Evolutionary conservation across 2,888 invertebrate species (phyloP).

Genomic region (Augiades crinisus): DNA sequence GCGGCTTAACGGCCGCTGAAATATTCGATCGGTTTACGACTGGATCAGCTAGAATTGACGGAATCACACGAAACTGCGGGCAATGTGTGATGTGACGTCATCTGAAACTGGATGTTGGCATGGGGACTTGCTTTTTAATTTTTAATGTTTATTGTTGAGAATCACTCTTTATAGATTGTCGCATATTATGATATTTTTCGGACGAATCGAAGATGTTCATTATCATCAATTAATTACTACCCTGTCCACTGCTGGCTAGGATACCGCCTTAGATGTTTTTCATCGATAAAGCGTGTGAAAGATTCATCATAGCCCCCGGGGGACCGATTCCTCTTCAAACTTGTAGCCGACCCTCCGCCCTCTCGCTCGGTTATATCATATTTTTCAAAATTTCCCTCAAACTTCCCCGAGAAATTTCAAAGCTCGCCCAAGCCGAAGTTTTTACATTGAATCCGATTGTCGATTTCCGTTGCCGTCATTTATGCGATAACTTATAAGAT

Average conservation of each 20-base stretch:
- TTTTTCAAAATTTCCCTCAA: slow-evolving; percentile 70
- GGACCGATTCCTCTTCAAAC: slow-evolving; percentile 72
- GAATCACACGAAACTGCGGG: neutral
- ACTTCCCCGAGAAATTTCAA: slow-evolving; percentile 52
- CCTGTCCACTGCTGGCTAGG: too few species aligned
- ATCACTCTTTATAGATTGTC: too few species aligned
- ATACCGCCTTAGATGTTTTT: too few species aligned
- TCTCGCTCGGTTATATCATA: slow-evolving; percentile 67
- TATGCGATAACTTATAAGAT: slow-evolving; percentile 23
- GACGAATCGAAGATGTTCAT: too few species aligned
- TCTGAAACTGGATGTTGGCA: too few species aligned
- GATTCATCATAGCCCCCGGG: slow-evolving; percentile 74
- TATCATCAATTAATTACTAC: too few species aligned
- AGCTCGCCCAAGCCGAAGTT: slow-evolving; percentile 48
- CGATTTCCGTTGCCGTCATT: slow-evolving; percentile 28
- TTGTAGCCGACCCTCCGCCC: slow-evolving; percentile 61
- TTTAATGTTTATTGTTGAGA: too few species aligned
- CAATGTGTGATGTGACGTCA: too few species aligned
- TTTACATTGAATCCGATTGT: slow-evolving; percentile 57
- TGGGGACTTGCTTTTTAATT: too few species aligned
- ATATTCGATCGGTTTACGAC: slow-evolving; percentile 20
- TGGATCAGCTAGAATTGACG: neutral
- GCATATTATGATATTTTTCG: too few species aligned
- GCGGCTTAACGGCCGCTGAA: slow-evolving; percentile 19
- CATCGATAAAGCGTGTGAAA: slow-evolving; percentile 77